A percentile compares a stretch with the other conserved stretches of the same genome.
These are phyloP conservation scores for Bothrops jararaca DNA, from an alignment of 2,113 vertebrate species.

Conservation along the genomic window DNA sequence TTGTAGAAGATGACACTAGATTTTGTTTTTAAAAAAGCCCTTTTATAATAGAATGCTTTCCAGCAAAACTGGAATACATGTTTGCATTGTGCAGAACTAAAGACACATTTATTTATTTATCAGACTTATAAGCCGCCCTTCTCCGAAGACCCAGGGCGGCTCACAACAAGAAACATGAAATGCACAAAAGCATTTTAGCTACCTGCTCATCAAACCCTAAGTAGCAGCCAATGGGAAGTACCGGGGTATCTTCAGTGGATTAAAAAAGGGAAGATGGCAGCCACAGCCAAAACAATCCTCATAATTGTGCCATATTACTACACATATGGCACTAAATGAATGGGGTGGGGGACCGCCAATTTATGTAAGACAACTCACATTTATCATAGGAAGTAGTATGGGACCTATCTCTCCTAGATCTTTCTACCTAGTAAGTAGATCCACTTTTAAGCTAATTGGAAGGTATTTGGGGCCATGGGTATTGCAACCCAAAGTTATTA, in stretches of 20 bases:
- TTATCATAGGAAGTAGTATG: not conserved
- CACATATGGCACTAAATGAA: not conserved
- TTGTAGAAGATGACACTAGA: not conserved
- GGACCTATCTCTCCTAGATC: not conserved
- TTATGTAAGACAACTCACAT: not conserved
- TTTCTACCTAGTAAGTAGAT: not conserved
- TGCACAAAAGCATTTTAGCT: not conserved
- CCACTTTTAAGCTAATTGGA: conserved; percentile 1
- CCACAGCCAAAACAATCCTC: not conserved
- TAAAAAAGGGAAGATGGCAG: not conserved
- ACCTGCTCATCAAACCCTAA: not conserved
- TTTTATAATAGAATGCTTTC: not conserved
- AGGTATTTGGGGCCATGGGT: not conserved
- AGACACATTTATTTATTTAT: no score
- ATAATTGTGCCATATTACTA: not conserved
- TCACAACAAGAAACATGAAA: no score
- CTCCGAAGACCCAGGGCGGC: no score
- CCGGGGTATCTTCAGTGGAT: not conserved
- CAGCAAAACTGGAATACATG: not conserved
- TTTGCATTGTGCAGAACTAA: not conserved
- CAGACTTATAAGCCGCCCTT: no score
- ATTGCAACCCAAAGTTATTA: not conserved
- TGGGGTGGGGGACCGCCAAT: not conserved
- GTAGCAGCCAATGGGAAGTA: not conserved
- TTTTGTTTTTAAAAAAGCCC: not conserved